These are phyloP conservation scores for Lasioglossum calceatum DNA, from an alignment of 2,888 invertebrate genomes.

Conservation along the genomic window DNA sequence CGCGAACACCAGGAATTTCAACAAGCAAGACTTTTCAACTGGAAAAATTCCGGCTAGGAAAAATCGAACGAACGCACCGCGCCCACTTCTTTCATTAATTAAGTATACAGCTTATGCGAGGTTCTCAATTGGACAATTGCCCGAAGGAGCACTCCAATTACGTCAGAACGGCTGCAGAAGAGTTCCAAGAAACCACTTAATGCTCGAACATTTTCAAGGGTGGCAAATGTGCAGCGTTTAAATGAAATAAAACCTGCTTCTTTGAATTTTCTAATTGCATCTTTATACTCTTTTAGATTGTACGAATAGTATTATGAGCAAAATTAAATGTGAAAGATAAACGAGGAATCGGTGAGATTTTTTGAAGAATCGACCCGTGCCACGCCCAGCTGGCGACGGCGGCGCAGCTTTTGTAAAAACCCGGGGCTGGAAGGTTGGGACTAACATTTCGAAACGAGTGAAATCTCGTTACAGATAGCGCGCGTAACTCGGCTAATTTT, in stretches of 20 bases:
- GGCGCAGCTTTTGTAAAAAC: not conserved
- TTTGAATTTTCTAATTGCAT: not conserved
- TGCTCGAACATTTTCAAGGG: not conserved
- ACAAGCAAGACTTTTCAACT: not conserved
- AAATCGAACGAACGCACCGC: slow-evolving; percentile 9
- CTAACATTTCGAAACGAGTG: slow-evolving; percentile 13
- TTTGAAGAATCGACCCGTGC: not conserved
- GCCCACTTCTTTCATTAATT: slow-evolving; percentile 9
- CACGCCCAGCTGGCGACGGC: not conserved
- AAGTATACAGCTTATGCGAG: not conserved
- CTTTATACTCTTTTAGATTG: too few species aligned
- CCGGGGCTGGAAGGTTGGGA: not conserved
- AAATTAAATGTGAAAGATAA: not conserved
- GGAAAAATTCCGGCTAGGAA: not conserved
- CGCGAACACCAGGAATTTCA: not conserved
- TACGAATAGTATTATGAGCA: too few species aligned
- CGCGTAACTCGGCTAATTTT: slow-evolving; percentile 65
- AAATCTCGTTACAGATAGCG: not conserved
- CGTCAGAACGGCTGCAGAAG: not conserved
- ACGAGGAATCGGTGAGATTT: not conserved
- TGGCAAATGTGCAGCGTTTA: not conserved
- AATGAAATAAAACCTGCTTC: not conserved
- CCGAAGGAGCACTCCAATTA: not conserved
- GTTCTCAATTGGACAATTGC: not conserved
- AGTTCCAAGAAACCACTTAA: not conserved